Evolutionary conservation across 2,888 invertebrate species (phyloP).

Genomic region (Spisula solida): DNA sequence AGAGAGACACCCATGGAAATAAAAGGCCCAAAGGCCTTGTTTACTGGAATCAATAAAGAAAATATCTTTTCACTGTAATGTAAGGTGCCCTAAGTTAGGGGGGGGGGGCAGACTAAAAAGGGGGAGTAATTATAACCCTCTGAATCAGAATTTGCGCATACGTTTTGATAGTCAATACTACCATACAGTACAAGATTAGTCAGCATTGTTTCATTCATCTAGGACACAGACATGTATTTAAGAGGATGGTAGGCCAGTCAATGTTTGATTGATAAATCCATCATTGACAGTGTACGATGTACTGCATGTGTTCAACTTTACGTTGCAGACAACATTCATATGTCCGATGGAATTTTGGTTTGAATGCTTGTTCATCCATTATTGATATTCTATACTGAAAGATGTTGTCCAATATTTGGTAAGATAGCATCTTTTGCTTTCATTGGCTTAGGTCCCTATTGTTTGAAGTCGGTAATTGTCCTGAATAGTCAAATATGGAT

Average conservation of each 20-base stretch:
- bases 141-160: too few relatives aligned
- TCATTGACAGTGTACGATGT: not conserved
- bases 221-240: not conserved
- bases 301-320: not conserved
- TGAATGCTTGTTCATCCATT: not conserved
- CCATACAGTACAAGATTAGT: too few relatives aligned
- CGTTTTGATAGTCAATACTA: too few relatives aligned
- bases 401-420: not conserved
- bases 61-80: too few relatives aligned
- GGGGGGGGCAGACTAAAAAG: too few relatives aligned
- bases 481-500: not conserved
- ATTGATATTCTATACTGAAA: constrained; percentile 4
- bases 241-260: not conserved
- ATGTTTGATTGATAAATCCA: not conserved
- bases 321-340: not conserved
- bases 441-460: constrained; percentile 12
- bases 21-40: too few relatives aligned
- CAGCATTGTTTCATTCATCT: too few relatives aligned
- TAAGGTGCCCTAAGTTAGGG: too few relatives aligned
- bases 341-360: not conserved
- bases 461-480: not conserved
- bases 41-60: too few relatives aligned
- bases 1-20: too few relatives aligned
- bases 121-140: too few relatives aligned
- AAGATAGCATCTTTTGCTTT: not conserved